phyloP scores from a whole-genome alignment of 2,888 invertebrate genomes.

The Baronia brevicornis region DNA sequence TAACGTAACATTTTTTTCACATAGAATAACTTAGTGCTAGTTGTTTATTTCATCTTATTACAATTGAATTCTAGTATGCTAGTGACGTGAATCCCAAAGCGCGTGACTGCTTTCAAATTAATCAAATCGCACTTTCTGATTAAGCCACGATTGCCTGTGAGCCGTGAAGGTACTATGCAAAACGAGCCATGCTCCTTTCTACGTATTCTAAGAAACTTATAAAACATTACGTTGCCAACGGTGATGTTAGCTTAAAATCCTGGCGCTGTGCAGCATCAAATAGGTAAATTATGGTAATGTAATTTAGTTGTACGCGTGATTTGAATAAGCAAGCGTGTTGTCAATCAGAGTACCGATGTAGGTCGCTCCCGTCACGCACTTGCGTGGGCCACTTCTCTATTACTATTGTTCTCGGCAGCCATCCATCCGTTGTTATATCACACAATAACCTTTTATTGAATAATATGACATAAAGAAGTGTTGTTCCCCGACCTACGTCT shows the following conservation, averaged over 20 bases:
- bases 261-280: constrained; percentile 30
- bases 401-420: constrained; percentile 34
- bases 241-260: constrained; percentile 18
- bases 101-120: constrained; percentile 33
- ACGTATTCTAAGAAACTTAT: constrained; percentile 5
- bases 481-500: constrained; percentile 10
- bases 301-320: constrained; percentile 41
- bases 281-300: constrained; percentile 55
- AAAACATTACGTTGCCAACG: constrained; percentile 14
- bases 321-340: constrained; percentile 46
- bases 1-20: constrained; percentile 10
- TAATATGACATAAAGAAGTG: constrained; percentile 12
- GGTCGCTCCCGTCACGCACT: constrained; percentile 51
- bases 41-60: constrained; percentile 16
- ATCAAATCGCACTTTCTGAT: constrained; percentile 29
- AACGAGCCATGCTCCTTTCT: constrained; percentile 8
- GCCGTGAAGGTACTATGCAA: constrained; percentile 23
- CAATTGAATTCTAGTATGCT: constrained; percentile 24
- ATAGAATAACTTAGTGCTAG: constrained; percentile 12
- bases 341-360: constrained; percentile 33
- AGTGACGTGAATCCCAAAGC: constrained; percentile 19
- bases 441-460: constrained; percentile 15
- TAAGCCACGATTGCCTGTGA: constrained; percentile 25
- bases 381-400: constrained; percentile 23
- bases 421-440: constrained; percentile 15